Evolutionary conservation across 2,113 vertebrate genomes (phyloP), one percentile per base, ranked within the genome.

Genomic region (Neoarius graeffei): DNA sequence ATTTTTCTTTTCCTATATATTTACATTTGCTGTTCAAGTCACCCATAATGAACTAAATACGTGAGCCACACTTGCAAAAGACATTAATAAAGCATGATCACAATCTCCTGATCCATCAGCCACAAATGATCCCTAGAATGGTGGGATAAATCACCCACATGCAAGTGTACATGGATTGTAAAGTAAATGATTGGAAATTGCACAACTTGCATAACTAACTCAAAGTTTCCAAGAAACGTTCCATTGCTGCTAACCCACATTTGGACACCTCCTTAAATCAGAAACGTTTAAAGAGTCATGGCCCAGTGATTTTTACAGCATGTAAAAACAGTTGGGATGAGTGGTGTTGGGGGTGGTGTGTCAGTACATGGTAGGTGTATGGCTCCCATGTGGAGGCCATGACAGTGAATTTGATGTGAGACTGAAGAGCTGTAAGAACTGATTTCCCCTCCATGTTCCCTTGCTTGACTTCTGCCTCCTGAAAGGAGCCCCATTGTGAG

Each of bases 401-500:
- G 88, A 91, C 90, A 91, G 83, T 91, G 80, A 83, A 91, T 89
- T 81, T 86, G 88, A 89, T 91, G 86, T 89, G 42, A 79, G 86
- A 83, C 81, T 89, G 83, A 89, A 84, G 88, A 85, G 86, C 87
- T 88, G 88, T 85, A 85, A 83, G 67, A 89, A 90, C 83, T 85
- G 77, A 85, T 91, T 90, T 90, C 88, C 86, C 88, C 84, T 85
- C 81, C 48, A 25, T 84, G 85, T 89, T 91, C 86, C 89, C 86
- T 83, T 85, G 67, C 86, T 81, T 85, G 83, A 62, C 88, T 90
- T 60, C 67, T 89, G 85, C 84, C 66, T 86, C 73, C 84, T 90
- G 90, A 89, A 91, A 89, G 91, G 85, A 91, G 89, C 80, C 91
- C 88, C 86, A 91, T 91, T 91, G 89, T 91, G 86, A 89, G 81